Conservation (phyloP, 1,140 invertebrate species). For the Drosophila miranda region DNA sequence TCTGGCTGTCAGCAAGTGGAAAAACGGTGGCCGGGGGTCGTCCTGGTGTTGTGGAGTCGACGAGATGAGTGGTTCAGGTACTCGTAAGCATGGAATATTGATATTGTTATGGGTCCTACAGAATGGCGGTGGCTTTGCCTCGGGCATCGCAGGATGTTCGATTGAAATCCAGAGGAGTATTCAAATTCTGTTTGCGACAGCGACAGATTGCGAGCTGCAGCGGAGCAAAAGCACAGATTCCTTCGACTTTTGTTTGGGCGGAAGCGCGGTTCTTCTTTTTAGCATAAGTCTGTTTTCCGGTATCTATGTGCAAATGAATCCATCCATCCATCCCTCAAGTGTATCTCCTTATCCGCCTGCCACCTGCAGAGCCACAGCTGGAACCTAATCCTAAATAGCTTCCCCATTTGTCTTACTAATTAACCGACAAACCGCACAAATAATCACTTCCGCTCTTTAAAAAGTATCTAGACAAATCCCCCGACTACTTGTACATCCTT, state of each 20-base stretch:
- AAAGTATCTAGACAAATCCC: slow-evolving; percentile 23
- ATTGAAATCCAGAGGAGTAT: slow-evolving; percentile 41
- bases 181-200: slow-evolving; percentile 33
- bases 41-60: neutral
- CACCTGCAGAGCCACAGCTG: no score
- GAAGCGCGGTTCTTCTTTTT: no score
- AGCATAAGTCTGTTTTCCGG: no score
- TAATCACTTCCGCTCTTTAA: slow-evolving; percentile 47
- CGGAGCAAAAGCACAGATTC: neutral
- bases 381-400: slow-evolving; percentile 3
- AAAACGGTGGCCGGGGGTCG: neutral
- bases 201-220: no score
- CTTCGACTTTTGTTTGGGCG: neutral
- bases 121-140: slow-evolving; percentile 21
- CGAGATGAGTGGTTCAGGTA: slow-evolving; percentile 29
- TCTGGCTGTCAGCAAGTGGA: slow-evolving; percentile 7
- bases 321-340: no score
- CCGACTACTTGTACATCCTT: slow-evolving; percentile 2
- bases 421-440: slow-evolving; percentile 50
- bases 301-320: no score
- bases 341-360: no score
- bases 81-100: slow-evolving; percentile 41
- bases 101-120: slow-evolving; percentile 49
- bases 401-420: slow-evolving; percentile 43
- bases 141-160: slow-evolving; percentile 23